Evolutionary conservation across 2,113 vertebrate species (phyloP).

Genomic region (Scolopax mira): DNA sequence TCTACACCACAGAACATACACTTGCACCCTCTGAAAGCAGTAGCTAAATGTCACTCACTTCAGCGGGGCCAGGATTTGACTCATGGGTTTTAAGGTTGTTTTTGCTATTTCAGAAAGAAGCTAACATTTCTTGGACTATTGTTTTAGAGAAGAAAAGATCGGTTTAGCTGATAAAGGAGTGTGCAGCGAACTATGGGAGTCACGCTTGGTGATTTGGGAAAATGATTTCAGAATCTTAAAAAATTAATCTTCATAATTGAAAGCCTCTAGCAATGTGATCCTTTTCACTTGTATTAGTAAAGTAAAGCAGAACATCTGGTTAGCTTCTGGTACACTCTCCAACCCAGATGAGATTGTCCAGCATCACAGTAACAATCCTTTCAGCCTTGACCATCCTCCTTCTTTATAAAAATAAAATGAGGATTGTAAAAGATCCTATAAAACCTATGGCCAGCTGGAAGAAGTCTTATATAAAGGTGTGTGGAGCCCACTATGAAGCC

Average conservation of each 20-base stretch:
- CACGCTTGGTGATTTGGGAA: background rate
- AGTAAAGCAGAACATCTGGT: background rate
- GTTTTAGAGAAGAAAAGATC: background rate
- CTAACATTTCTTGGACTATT: background rate
- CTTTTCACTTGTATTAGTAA: background rate
- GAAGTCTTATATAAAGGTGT: background rate
- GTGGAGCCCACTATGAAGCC: background rate
- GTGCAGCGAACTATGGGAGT: background rate
- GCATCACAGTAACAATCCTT: background rate
- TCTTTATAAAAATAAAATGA: background rate
- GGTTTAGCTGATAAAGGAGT: background rate
- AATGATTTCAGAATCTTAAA: background rate
- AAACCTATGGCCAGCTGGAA: background rate
- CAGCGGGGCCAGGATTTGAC: background rate
- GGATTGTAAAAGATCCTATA: background rate
- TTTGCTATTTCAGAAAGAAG: background rate
- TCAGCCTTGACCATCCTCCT: background rate
- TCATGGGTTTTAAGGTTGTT: background rate
- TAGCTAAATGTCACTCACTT: background rate
- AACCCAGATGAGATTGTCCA: background rate
- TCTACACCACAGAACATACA: background rate
- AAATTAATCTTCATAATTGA: background rate
- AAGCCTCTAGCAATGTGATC: background rate
- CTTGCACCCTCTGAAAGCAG: background rate
- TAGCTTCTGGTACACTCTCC: background rate